phyloP scores from a whole-genome alignment of 2,797 vertebrate species.

The Bradypodion ventrale region DNA sequence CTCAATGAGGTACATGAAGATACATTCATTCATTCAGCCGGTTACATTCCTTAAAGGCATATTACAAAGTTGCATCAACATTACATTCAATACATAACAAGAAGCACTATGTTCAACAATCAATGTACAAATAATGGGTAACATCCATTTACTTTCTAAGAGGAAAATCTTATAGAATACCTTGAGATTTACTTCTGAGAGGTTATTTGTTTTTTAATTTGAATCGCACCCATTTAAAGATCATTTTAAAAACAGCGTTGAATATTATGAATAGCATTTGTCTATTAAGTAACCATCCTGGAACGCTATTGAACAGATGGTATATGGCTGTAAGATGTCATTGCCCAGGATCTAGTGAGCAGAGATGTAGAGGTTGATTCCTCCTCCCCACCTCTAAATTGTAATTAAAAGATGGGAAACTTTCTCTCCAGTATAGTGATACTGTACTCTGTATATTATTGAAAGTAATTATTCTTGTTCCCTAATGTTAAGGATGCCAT shows the following conservation, averaged over 20 bases:
- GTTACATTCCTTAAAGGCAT: too few relatives aligned
- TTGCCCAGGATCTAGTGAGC: conserved; percentile 9
- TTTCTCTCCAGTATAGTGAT: conserved; percentile 23
- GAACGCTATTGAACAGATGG: neutral
- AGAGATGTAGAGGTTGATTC: neutral
- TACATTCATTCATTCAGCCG: too few relatives aligned
- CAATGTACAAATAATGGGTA: neutral
- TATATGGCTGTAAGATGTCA: neutral
- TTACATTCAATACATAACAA: too few relatives aligned
- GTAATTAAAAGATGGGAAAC: neutral
- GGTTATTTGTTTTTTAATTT: neutral
- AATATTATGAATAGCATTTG: neutral
- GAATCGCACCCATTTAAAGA: neutral
- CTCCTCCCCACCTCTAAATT: too few relatives aligned
- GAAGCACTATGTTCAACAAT: too few relatives aligned
- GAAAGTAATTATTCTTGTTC: conserved; percentile 62
- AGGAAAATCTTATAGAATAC: neutral
- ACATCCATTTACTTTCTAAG: neutral
- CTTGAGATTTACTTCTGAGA: neutral
- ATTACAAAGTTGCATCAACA: too few relatives aligned
- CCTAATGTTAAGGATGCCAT: conserved; percentile 58
- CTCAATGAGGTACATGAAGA: too few relatives aligned
- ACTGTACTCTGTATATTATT: conserved; percentile 47
- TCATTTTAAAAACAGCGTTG: neutral
- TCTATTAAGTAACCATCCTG: neutral